phyloP scores from a whole-genome alignment of 2,113 vertebrate species.

The Carettochelys insculpta region DNA sequence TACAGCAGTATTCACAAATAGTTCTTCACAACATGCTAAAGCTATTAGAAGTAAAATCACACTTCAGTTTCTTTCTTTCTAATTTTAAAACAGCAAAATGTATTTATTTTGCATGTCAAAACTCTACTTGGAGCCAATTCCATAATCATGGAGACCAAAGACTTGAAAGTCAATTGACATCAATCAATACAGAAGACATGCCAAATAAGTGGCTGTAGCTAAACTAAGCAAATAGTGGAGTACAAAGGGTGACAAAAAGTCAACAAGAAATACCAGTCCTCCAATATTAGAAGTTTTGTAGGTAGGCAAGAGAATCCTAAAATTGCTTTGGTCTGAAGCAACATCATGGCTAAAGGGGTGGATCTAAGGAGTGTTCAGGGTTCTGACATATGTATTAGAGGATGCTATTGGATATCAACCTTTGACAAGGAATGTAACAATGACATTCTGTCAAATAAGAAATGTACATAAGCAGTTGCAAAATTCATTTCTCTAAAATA shows the following conservation, averaged over 20 bases:
- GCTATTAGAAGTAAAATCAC: neutral
- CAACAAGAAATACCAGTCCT: neutral
- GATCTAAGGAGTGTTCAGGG: neutral
- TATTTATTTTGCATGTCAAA: neutral
- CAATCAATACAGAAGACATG: neutral
- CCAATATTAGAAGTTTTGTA: neutral
- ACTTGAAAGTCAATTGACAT: neutral
- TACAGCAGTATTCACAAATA: neutral
- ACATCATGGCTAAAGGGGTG: neutral
- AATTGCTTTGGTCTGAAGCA: neutral
- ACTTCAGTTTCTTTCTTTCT: neutral
- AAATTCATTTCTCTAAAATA: slow-evolving; percentile 27
- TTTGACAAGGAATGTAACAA: slow-evolving; percentile 6
- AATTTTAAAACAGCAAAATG: neutral
- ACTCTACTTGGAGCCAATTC: neutral
- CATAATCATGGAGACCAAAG: neutral
- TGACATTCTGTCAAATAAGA: slow-evolving; percentile 25
- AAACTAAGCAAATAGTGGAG: neutral
- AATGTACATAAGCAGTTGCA: neutral
- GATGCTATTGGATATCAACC: neutral
- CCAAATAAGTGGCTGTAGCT: neutral
- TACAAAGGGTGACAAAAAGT: neutral
- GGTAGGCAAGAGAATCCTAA: neutral
- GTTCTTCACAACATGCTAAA: neutral
- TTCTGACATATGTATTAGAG: neutral